These are phyloP conservation scores for Sula dactylatra DNA, from an alignment of 2,113 vertebrate genomes.

Conservation along the genomic window DNA sequence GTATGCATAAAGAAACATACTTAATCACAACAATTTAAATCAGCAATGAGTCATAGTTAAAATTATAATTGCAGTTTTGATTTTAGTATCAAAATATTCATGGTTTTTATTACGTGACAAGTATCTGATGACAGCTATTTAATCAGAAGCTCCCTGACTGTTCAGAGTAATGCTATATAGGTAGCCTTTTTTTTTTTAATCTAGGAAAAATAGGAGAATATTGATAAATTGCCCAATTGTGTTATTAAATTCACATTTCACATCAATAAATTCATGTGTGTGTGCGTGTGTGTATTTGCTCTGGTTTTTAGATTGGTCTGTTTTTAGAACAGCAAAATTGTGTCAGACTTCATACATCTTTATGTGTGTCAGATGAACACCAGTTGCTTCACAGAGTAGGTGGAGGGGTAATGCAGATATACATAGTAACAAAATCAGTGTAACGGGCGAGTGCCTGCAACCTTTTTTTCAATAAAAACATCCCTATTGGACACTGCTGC, in stretches of 20 bases:
- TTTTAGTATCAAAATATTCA: constrained; percentile 58
- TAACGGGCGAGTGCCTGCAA: neutral
- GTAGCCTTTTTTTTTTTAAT: neutral
- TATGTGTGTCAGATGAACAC: neutral
- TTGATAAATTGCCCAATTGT: neutral
- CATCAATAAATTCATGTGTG: neutral
- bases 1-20: constrained; percentile 38
- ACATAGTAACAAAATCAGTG: neutral
- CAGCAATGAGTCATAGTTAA: constrained; percentile 51
- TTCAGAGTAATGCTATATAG: neutral
- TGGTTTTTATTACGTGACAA: constrained; percentile 24
- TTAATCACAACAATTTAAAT: constrained; percentile 57
- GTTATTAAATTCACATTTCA: neutral
- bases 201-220: neutral
- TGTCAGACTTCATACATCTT: neutral
- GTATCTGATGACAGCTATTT: neutral
- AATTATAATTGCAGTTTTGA: constrained; percentile 60
- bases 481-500: neutral
- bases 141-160: neutral
- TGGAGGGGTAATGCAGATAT: neutral
- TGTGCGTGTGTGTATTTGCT: neutral
- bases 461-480: neutral
- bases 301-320: neutral
- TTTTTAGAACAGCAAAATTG: neutral
- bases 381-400: neutral